A percentile compares a stretch with the other conserved stretches of the same genome.
phyloP scores from a whole-genome alignment of 2,888 invertebrate genomes.

The Campaea margaritaria region DNA sequence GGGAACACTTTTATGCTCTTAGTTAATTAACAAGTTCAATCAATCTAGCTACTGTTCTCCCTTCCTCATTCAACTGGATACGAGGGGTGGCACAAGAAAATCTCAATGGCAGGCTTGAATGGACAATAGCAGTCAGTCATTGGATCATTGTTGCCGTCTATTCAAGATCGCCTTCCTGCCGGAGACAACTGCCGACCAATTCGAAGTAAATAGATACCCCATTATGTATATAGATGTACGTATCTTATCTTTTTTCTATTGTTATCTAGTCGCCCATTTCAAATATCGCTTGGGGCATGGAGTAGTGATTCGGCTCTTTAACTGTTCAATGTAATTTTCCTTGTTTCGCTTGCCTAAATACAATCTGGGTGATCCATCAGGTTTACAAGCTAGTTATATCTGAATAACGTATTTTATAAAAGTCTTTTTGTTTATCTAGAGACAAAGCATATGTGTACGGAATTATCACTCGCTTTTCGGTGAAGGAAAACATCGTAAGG shows the following conservation, averaged over 20 bases:
- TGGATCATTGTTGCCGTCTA: conserved; percentile 18
- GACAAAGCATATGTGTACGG: too few relatives aligned
- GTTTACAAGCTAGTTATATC: too few relatives aligned
- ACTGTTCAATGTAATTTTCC: too few relatives aligned
- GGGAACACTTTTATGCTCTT: too few relatives aligned
- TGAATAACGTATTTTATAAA: too few relatives aligned
- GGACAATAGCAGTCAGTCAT: conserved; percentile 14
- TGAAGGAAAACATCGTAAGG: too few relatives aligned
- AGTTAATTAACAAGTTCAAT: background rate
- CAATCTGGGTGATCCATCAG: background rate
- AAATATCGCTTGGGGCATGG: too few relatives aligned
- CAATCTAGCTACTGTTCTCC: background rate
- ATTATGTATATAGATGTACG: background rate
- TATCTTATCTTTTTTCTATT: background rate
- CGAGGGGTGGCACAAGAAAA: conserved; percentile 15
- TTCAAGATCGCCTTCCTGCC: conserved; percentile 4
- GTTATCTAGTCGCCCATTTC: too few relatives aligned
- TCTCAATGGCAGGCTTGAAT: conserved; percentile 26
- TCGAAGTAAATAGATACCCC: background rate
- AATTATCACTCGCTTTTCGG: too few relatives aligned
- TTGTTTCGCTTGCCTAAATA: too few relatives aligned
- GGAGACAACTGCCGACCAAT: background rate
- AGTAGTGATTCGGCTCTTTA: too few relatives aligned
- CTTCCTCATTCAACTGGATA: conserved; percentile 10
- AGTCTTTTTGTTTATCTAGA: too few relatives aligned